Evolutionary conservation across 92 coral and sea anemone genomes (phyloP).

Genomic region (Phenganax marumi): DNA sequence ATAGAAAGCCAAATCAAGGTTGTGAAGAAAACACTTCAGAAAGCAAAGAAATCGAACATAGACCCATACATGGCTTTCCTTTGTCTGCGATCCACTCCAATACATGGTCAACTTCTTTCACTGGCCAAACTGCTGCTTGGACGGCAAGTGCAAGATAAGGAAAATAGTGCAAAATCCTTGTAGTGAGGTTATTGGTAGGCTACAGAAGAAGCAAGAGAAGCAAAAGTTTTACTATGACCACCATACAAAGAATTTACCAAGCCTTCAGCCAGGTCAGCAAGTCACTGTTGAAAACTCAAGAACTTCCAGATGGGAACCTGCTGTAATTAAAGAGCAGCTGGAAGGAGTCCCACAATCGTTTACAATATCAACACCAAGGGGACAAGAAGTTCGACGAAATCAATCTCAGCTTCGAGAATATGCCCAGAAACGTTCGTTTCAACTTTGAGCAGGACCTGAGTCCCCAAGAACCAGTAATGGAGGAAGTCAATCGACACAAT

Average conservation of each 20-base stretch:
- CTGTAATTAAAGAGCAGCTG: conserved; percentile 39
- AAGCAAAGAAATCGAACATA: conserved; percentile 37
- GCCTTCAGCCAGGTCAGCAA: conserved; percentile 36
- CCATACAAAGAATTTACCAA: conserved; percentile 37
- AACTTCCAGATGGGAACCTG: conserved; percentile 54
- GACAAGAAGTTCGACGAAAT: neutral
- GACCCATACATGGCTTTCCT: conserved; percentile 52
- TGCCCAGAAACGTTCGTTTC: neutral
- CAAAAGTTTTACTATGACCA: conserved; percentile 59
- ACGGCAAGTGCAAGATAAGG: conserved; percentile 51
- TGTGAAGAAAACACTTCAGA: conserved; percentile 37
- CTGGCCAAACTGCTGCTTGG: conserved; percentile 60
- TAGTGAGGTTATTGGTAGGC: conserved; percentile 36
- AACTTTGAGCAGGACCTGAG: neutral
- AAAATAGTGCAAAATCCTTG: conserved; percentile 14
- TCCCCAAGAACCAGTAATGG: neutral
- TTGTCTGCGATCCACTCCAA: conserved; percentile 38
- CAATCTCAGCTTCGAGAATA: neutral
- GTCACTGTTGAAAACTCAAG: conserved; percentile 52
- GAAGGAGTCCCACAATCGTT: neutral
- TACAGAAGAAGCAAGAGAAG: conserved; percentile 45
- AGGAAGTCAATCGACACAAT: conserved; percentile 29
- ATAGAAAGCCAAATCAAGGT: conserved; percentile 59
- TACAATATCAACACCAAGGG: neutral
- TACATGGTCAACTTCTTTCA: conserved; percentile 52